Evolutionary conservation across 2,888 invertebrate genomes (phyloP).

Genomic region (Acleris emargana): DNA sequence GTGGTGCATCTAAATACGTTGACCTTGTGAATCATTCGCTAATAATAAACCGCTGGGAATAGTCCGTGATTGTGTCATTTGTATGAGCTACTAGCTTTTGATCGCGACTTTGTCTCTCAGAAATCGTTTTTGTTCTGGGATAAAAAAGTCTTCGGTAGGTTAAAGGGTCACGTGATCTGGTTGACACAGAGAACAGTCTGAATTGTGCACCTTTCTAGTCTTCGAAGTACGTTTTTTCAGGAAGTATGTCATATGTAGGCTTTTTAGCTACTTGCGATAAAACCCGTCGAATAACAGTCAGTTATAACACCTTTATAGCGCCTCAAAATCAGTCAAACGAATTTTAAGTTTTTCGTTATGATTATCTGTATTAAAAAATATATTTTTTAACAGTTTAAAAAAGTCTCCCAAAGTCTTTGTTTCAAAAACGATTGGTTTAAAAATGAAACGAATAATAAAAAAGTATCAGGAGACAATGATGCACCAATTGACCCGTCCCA

Average conservation of each 20-base stretch:
- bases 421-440: too few species aligned
- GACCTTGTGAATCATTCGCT: slow-evolving; percentile 13
- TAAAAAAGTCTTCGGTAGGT: too few species aligned
- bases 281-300: slow-evolving; percentile 13
- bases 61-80: slow-evolving; percentile 9
- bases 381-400: background rate
- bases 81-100: too few species aligned
- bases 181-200: slow-evolving; percentile 64
- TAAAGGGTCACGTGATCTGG: too few species aligned
- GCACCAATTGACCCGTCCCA: too few species aligned
- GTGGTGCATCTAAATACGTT: slow-evolving; percentile 1
- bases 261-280: slow-evolving; percentile 50
- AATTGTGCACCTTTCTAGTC: slow-evolving; percentile 71
- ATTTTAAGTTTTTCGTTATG: background rate
- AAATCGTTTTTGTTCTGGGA: too few species aligned
- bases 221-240: slow-evolving; percentile 57
- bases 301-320: background rate
- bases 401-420: background rate
- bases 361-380: background rate
- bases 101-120: too few species aligned
- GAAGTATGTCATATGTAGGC: slow-evolving; percentile 79
- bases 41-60: slow-evolving; percentile 3
- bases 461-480: too few species aligned
- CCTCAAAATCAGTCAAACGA: background rate
- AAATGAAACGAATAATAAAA: too few species aligned